These are phyloP conservation scores for Anodontia alba DNA, from an alignment of 2,888 invertebrate species.

Conservation along the genomic window DNA sequence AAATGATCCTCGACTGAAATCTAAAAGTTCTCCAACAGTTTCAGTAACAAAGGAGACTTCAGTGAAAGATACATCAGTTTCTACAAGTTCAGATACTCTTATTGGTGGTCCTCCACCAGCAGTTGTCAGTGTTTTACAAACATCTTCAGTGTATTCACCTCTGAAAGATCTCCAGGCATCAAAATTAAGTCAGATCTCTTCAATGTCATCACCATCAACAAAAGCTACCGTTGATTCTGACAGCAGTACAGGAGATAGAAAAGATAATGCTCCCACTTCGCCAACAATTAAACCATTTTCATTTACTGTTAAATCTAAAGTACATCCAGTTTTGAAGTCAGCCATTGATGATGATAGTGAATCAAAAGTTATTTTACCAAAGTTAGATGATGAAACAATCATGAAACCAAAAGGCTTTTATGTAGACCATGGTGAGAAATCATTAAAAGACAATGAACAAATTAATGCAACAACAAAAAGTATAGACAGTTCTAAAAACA, in stretches of 20 bases:
- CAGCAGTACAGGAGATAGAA: background rate
- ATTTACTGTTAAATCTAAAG: conserved; percentile 3
- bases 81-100: background rate
- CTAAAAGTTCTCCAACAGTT: conserved; percentile 16
- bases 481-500: background rate
- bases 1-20: conserved; percentile 48
- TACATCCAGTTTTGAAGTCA: background rate
- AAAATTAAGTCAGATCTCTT: conserved; percentile 28
- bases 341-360: background rate
- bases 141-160: background rate
- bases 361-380: background rate
- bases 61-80: background rate
- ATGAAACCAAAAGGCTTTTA: conserved; percentile 50
- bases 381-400: background rate
- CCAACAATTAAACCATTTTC: background rate
- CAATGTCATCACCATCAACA: background rate
- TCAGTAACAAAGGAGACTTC: background rate
- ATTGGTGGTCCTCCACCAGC: background rate
- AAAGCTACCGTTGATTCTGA: background rate
- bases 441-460: background rate
- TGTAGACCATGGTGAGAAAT: conserved; percentile 41
- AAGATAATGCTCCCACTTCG: conserved; percentile 16
- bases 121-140: background rate
- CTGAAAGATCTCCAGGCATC: conserved; percentile 22
- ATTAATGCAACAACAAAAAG: background rate